These are phyloP conservation scores for Siphlonurus alternatus DNA, from an alignment of 2,888 invertebrate species.

Conservation along the genomic window DNA sequence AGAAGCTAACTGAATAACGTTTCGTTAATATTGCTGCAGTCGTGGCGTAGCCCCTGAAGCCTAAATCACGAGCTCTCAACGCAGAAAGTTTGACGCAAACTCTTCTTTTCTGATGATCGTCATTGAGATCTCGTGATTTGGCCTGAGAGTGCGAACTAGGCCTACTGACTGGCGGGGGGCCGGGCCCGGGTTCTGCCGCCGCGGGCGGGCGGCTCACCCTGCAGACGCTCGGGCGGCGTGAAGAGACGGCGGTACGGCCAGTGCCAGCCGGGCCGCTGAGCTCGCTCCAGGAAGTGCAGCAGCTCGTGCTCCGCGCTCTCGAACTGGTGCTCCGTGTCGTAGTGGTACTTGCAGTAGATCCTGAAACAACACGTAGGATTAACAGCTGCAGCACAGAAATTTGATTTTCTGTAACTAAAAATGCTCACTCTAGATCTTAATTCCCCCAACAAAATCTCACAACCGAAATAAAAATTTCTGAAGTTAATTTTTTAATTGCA, in stretches of 20 bases:
- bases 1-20: no score
- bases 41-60: neutral
- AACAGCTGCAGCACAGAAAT: no score
- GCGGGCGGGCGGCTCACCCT: neutral
- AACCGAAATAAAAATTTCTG: no score
- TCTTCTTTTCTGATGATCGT: no score
- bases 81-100: no score
- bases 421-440: no score
- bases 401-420: no score
- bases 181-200: neutral
- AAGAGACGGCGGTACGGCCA: conserved; percentile 56
- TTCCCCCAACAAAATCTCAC: no score
- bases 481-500: no score
- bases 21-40: no score
- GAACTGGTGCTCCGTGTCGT: conserved; percentile 43
- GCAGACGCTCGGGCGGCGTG: conserved; percentile 43
- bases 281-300: conserved; percentile 59
- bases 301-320: conserved; percentile 58
- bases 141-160: neutral
- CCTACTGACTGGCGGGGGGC: conserved; percentile 1
- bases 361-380: conserved; percentile 17
- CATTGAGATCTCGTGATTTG: no score
- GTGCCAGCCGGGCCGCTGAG: conserved; percentile 67
- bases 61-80: no score
- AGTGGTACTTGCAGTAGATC: conserved; percentile 37